A percentile compares a stretch with the other conserved stretches of the same genome.
Conservation (phyloP, 2,113 vertebrate species). For the Arvicanthis niloticus region DNA sequence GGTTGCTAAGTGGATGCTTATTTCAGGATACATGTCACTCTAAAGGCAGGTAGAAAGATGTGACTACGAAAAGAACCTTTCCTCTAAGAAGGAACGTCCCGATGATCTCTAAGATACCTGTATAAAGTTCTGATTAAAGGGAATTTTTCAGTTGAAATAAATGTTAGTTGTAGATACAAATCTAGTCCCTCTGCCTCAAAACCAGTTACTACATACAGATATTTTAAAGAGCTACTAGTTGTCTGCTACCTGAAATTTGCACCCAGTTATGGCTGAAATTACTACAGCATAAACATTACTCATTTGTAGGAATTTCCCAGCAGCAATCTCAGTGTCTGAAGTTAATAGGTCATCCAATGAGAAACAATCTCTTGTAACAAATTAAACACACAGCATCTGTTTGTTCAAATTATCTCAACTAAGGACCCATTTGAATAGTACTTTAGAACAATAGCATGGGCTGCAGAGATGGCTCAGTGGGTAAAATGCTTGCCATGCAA, state of each 20-base stretch:
- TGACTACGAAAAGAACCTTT: neutral
- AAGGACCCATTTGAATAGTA: neutral
- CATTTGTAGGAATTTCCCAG: neutral
- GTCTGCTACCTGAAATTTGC: neutral
- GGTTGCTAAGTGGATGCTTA: neutral
- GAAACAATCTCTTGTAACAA: neutral
- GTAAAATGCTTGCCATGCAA: neutral
- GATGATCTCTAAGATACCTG: neutral
- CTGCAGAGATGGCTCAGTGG: neutral
- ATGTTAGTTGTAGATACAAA: neutral
- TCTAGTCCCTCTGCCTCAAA: neutral
- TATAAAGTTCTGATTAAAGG: neutral
- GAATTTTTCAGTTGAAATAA: neutral
- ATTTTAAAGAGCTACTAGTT: neutral
- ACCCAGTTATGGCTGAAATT: neutral
- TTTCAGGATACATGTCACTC: neutral
- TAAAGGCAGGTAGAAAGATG: neutral
- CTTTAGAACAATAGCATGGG: neutral
- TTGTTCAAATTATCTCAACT: constrained; percentile 12
- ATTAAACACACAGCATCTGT: constrained; percentile 9
- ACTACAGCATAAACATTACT: neutral
- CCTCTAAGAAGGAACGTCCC: neutral
- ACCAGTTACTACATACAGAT: neutral
- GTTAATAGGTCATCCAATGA: neutral
- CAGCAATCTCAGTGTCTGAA: neutral